Evolutionary conservation across 2,797 vertebrate genomes (phyloP).

Genomic region (Sebastiscus tertius): DNA sequence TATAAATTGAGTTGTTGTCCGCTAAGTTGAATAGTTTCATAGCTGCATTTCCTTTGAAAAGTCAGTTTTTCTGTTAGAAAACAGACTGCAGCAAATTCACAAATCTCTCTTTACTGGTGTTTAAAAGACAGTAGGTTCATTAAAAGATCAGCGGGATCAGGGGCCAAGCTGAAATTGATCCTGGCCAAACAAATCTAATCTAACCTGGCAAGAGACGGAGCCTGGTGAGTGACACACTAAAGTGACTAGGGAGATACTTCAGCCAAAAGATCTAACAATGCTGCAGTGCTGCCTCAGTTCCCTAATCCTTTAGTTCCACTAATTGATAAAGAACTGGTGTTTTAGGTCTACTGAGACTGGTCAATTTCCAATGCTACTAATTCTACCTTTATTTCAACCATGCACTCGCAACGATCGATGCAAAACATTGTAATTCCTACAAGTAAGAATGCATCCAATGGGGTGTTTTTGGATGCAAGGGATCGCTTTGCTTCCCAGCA

Average conservation of each 20-base stretch:
- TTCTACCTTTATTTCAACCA: background rate
- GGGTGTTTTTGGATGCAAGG: too few relatives aligned
- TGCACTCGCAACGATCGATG: background rate
- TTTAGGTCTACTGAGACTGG: background rate
- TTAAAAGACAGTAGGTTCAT: conserved; percentile 37
- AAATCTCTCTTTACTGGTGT: conserved; percentile 2
- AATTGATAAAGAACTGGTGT: background rate
- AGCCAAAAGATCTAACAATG: conserved; percentile 2
- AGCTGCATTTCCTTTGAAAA: background rate
- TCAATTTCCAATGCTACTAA: background rate
- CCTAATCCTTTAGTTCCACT: background rate
- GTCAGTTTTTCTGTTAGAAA: background rate
- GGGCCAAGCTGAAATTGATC: conserved; percentile 54
- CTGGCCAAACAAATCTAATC: conserved; percentile 54
- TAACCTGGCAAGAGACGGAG: conserved; percentile 26
- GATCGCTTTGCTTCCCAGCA: too few relatives aligned
- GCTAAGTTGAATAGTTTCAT: background rate
- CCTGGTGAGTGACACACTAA: conserved; percentile 23
- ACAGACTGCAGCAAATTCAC: background rate
- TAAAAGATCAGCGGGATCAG: conserved; percentile 48
- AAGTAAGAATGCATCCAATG: background rate
- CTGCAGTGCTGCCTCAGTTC: background rate
- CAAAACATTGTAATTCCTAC: background rate
- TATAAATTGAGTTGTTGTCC: conserved; percentile 2
- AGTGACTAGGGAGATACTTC: conserved; percentile 34